phyloP scores from a whole-genome alignment of 2,797 vertebrate genomes.

The Enteromius thamalakanensis region DNA sequence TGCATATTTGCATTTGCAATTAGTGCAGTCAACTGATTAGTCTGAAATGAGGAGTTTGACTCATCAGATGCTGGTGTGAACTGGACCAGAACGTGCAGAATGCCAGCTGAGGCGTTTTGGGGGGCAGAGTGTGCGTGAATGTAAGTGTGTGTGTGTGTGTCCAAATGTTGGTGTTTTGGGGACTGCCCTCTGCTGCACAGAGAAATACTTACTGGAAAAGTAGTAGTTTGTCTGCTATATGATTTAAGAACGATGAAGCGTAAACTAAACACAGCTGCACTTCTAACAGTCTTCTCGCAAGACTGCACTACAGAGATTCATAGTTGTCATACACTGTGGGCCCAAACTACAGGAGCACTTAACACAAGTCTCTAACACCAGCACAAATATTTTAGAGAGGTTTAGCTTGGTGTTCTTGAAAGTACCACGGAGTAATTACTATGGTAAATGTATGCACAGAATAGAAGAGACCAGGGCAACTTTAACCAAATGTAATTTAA shows the following conservation, averaged over 20 bases:
- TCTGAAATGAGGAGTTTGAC: constrained; percentile 99
- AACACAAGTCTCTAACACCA: neutral
- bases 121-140: constrained; percentile 59
- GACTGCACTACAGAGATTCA: constrained; percentile 23
- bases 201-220: constrained; percentile 14
- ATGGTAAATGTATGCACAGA: neutral
- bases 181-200: constrained; percentile 35
- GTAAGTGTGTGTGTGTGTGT: constrained; percentile 56
- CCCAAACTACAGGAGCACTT: constrained; percentile 2
- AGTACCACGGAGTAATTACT: neutral
- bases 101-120: constrained; percentile 84
- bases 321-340: constrained; percentile 24
- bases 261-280: constrained; percentile 42
- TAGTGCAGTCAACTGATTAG: constrained; percentile 99
- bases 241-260: constrained; percentile 32
- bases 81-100: constrained; percentile 83
- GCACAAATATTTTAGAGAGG: neutral
- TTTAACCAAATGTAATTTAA: too few relatives aligned
- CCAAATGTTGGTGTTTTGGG: constrained; percentile 58
- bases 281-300: constrained; percentile 28
- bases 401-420: too few relatives aligned
- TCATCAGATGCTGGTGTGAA: constrained; percentile 95
- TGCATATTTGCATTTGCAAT: constrained; percentile 99
- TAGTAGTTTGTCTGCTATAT: constrained; percentile 17
- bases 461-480: neutral